Evolutionary conservation across 2,113 vertebrate genomes (phyloP).

Genomic region (Edolisoma coerulescens): DNA sequence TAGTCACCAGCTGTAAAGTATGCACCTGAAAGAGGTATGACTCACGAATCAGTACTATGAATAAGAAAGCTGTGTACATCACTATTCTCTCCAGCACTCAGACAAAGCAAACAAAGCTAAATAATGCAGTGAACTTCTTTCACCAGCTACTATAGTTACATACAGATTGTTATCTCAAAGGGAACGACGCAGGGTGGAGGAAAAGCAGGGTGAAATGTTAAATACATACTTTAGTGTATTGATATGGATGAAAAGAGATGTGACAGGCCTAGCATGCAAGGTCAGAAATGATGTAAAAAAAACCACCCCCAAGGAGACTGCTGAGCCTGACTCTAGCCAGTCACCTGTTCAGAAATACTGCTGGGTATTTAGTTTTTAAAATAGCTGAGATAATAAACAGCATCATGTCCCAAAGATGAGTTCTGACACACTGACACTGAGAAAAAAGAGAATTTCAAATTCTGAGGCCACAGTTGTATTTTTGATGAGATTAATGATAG

Average conservation of each 20-base stretch:
- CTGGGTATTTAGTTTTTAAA: not conserved
- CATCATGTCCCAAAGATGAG: not conserved
- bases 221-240: not conserved
- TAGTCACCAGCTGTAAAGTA: not conserved
- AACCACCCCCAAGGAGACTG: not conserved
- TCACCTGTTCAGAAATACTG: not conserved
- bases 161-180: not conserved
- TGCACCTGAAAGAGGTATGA: not conserved
- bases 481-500: not conserved
- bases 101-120: conserved; percentile 27
- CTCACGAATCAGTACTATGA: not conserved
- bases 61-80: not conserved
- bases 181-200: not conserved
- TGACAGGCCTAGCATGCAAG: not conserved
- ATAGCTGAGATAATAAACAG: not conserved
- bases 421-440: not conserved
- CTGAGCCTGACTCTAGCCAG: not conserved
- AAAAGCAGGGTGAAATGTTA: not conserved
- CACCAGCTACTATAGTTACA: not conserved
- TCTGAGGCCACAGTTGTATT: not conserved
- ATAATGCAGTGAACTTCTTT: conserved; percentile 28
- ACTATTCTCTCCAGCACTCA: not conserved
- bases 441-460: not conserved
- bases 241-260: not conserved
- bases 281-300: not conserved